Evolutionary conservation across 2,113 vertebrate species (phyloP).

Genomic region (Ondatra zibethicus): DNA sequence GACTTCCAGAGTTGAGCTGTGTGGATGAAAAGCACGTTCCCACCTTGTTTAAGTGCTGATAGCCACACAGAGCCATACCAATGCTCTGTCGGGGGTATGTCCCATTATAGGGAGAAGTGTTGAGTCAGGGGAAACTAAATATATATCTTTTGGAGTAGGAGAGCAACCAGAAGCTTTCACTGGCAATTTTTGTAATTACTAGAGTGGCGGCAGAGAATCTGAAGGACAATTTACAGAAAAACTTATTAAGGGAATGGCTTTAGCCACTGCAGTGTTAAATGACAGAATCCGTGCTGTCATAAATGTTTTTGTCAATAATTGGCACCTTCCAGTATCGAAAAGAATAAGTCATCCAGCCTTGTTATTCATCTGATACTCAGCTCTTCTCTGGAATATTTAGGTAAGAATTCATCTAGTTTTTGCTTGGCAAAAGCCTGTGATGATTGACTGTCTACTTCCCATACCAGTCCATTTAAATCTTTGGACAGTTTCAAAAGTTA

Average conservation of each 20-base stretch:
- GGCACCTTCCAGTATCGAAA: slow-evolving; percentile 44
- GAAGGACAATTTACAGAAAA: background rate
- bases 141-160: background rate
- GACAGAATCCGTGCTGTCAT: background rate
- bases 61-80: background rate
- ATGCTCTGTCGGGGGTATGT: background rate
- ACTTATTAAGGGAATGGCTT: background rate
- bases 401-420: slow-evolving; percentile 60
- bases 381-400: slow-evolving; percentile 50
- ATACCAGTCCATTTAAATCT: slow-evolving; percentile 70
- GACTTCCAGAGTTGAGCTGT: background rate
- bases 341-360: slow-evolving; percentile 25
- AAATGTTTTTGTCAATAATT: slow-evolving; percentile 51
- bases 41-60: background rate
- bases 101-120: background rate
- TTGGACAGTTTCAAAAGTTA: slow-evolving; percentile 62
- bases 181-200: slow-evolving; percentile 28
- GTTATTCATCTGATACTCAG: slow-evolving; percentile 37
- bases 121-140: slow-evolving; percentile 16
- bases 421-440: slow-evolving; percentile 44
- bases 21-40: background rate
- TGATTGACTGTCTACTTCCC: slow-evolving; percentile 52
- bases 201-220: background rate
- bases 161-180: background rate
- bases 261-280: background rate